These are phyloP conservation scores for Chamaea fasciata DNA, from an alignment of 2,113 vertebrate genomes.

Conservation along the genomic window DNA sequence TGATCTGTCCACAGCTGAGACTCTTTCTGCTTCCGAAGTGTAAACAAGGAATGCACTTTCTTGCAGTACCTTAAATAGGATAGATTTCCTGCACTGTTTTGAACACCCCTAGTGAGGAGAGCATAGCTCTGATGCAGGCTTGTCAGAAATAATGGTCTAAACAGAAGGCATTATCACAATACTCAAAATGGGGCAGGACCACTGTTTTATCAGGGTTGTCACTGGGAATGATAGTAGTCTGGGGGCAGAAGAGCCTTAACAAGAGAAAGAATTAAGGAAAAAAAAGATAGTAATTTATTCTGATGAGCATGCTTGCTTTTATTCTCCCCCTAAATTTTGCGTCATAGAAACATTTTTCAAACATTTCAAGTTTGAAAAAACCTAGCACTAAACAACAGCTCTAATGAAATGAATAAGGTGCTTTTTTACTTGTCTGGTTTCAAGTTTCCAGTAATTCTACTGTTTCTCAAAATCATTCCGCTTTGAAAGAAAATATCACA, in stretches of 20 bases:
- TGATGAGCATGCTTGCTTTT: background rate
- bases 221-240: background rate
- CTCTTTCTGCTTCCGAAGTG: background rate
- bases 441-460: background rate
- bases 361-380: background rate
- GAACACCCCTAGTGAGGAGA: background rate
- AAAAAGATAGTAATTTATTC: background rate
- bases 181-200: background rate
- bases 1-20: background rate
- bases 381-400: background rate
- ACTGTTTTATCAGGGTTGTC: background rate
- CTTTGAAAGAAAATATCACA: background rate
- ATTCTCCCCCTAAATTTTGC: background rate
- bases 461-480: background rate
- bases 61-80: background rate
- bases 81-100: background rate
- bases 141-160: background rate
- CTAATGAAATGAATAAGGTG: background rate
- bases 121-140: background rate
- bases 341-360: background rate
- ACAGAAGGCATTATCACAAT: background rate
- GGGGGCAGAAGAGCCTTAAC: background rate
- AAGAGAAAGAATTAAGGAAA: background rate
- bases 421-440: background rate
- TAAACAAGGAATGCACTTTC: background rate